These are phyloP conservation scores for Clarias magur DNA, from an alignment of 2,113 vertebrate genomes.

Conservation along the genomic window DNA sequence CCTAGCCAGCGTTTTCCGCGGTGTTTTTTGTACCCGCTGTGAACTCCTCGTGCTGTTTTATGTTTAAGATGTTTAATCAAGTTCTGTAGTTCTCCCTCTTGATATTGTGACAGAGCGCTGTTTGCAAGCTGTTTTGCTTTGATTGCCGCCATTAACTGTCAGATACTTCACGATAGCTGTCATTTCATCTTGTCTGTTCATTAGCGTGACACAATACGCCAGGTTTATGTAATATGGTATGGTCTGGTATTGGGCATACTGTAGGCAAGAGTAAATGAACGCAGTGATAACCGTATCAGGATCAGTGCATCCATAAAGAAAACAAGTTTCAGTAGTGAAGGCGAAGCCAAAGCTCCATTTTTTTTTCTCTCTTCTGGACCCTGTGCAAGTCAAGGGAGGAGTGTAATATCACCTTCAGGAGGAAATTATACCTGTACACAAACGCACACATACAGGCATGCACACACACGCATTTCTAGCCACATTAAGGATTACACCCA, in stretches of 20 bases:
- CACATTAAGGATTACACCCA: conserved; percentile 47
- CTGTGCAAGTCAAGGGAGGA: background rate
- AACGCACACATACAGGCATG: conserved; percentile 1
- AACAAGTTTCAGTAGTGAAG: no score
- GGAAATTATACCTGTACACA: conserved; percentile 31
- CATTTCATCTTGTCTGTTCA: conserved; percentile 2
- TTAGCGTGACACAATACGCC: background rate
- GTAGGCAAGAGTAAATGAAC: background rate
- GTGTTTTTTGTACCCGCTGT: conserved; percentile 7
- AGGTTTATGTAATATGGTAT: background rate
- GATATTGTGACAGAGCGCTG: background rate
- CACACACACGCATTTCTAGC: background rate
- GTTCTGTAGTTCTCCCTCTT: background rate
- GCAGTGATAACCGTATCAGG: background rate
- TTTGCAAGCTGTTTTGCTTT: conserved; percentile 21
- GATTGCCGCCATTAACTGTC: conserved; percentile 20
- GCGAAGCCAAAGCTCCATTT: background rate
- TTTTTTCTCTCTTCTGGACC: background rate
- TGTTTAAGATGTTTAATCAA: conserved; percentile 23
- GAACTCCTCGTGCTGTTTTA: conserved; percentile 1
- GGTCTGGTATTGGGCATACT: background rate
- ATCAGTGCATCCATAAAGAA: background rate
- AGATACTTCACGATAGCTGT: background rate
- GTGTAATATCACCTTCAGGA: conserved; percentile 11
- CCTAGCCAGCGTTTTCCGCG: background rate